These are phyloP conservation scores for Plusia festucae DNA, from an alignment of 2,888 invertebrate genomes.

Conservation along the genomic window DNA sequence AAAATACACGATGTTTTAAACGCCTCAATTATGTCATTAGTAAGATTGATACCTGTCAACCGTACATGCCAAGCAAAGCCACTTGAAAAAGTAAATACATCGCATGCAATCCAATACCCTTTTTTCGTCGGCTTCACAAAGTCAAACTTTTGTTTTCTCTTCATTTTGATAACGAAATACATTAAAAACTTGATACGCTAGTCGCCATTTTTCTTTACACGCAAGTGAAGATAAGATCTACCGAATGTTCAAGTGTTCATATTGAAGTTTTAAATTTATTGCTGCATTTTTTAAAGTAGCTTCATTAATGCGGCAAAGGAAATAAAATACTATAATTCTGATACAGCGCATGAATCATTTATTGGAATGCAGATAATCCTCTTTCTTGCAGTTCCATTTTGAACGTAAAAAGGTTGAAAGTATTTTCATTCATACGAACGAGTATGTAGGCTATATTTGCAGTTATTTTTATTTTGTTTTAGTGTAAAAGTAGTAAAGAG, in stretches of 20 bases:
- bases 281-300: conserved; percentile 30
- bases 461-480: not conserved
- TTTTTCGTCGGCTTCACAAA: conserved; percentile 14
- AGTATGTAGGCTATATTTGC: not conserved
- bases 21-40: not conserved
- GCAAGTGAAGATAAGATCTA: conserved; percentile 39
- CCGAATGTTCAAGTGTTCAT: conserved; percentile 17
- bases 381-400: conserved; percentile 25
- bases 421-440: conserved; percentile 19
- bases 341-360: conserved; percentile 38
- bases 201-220: conserved; percentile 38
- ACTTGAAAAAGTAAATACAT: not conserved
- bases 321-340: conserved; percentile 33
- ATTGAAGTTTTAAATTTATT: conserved; percentile 45
- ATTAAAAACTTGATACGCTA: conserved; percentile 42
- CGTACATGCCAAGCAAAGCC: not conserved
- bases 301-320: conserved; percentile 35
- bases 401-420: not conserved
- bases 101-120: not conserved
- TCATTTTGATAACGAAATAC: conserved; percentile 13
- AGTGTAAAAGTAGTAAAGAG: too few species aligned
- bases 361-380: conserved; percentile 15
- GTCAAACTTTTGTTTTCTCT: conserved; percentile 26
- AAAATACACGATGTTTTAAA: not conserved
- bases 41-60: not conserved